Base-by-base conservation (phyloP, 2,113 vertebrate species). In the Mobula hypostoma region DNA sequence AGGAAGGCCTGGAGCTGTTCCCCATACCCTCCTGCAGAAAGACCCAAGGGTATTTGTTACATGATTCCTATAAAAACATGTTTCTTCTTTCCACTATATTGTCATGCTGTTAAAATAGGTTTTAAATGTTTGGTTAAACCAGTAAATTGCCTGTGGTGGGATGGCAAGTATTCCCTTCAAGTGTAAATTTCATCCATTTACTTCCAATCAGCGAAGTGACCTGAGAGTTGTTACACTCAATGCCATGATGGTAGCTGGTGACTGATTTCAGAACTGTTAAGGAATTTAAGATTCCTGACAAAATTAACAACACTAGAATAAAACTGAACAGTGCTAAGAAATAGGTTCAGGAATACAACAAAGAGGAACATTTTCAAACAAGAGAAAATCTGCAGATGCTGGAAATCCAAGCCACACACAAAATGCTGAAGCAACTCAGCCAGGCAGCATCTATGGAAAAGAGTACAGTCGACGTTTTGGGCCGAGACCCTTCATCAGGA, bases 11-110 rank as follows among this genome's bases (percentile, higher is more conserved):
- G 98, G 98, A 95, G 97, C 98, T 5, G 98, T 99, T 95, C 98
- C 98, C 29, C 98, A 99, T 94, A 98, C 98, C 14, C 97, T 99
- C 27, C 97, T 99, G 88, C 98, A 99, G 95, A 99, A 99, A 96
- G 99, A 99, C 97, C 99, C 98, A 58, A 97, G 99, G 98, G 99
- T 99, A 97, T 95, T 97, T 96, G 29, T 58, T 48, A 21, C 19
- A 11, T 74, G 68, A 48, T 93, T 74, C 24, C 21, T 29, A 72
- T 24, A 24, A 70, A 93, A 93, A 90, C 29, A 29, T 21, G 15
- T n/a, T 32, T 19, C 27, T 66, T 66, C 29, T 63, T 11, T 66
- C 58, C 32, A n/a, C 61, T 15, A 68, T 87, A n/a, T 87, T 87
- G 56, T 29, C 56, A 63, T 66, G 29, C 85, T 63, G 61, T 66